Base-by-base conservation (phyloP, 1,140 invertebrate species). In the Brevipalpus yothersi region DNA sequence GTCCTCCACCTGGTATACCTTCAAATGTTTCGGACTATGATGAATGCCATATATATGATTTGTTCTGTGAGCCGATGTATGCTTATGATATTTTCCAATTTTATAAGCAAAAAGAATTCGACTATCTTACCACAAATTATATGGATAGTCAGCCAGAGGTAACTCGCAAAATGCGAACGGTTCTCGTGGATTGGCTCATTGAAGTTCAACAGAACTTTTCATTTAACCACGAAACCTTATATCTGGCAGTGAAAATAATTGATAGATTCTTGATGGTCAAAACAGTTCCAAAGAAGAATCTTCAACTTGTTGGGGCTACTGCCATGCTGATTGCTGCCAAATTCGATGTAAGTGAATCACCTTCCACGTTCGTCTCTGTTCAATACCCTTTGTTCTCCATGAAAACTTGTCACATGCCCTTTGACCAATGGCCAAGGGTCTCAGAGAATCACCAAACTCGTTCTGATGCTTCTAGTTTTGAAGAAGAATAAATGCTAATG, bases 161-260 rank as follows among this genome's bases (percentile, higher is more conserved):
- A 56, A 82, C 82, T 0, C 74, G 76, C 10, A 82, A 81, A 74
- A 95, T 94, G 87, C 75, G 94, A 59, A 80, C 87, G 0, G 77
- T 95, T 19, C 74, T 98, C 1, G 82, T 97, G 5, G 91, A 98
- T 71, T 99, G 94, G 94, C 84, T 99, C 82, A 92, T 97, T 17
- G 91, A 96, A 71, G 83, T 97, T 23, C 74, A 78, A 67, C 92
- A 98, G 73, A 92, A 84, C 45, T 97, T 97, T 71, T 92, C 97
- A 70, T 74, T 98, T 1, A 97, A 97, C 72, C 94, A 98, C 67
- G 94, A 98, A 73, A 96, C 93, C 0, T 72, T 98, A 1, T 98
- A 98, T 71, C 76, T 95, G 66, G 90, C 86, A 56, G 89, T 97
- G 17, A 96, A 95, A 74, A 72, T 98, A 60, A 82, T 94, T 3